These are phyloP conservation scores for Oreochromis aureus DNA, from an alignment of 2,113 vertebrate genomes.

Conservation along the genomic window DNA sequence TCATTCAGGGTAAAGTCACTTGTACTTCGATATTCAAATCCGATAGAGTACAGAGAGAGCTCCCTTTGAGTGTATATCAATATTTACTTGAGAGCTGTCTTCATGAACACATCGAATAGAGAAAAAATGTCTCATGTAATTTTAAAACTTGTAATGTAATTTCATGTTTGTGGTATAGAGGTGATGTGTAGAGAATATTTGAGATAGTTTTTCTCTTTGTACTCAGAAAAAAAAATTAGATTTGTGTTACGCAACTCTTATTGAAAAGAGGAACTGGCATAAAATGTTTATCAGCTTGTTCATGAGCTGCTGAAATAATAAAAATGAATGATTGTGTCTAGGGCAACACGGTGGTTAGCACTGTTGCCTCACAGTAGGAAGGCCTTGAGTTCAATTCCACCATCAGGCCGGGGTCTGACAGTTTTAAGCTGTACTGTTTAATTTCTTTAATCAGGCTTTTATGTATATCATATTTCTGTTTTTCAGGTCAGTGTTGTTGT, in stretches of 20 bases:
- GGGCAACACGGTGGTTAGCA: neutral
- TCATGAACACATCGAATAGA: neutral
- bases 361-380: neutral
- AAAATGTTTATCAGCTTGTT: neutral
- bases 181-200: neutral
- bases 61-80: neutral
- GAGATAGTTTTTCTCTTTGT: neutral
- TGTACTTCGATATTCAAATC: neutral
- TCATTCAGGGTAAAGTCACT: neutral
- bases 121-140: accelerated
- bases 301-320: neutral
- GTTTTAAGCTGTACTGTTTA: neutral
- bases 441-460: neutral
- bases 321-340: neutral
- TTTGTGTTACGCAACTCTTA: neutral
- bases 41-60: accelerated
- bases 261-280: neutral
- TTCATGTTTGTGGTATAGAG: neutral
- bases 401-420: accelerated
- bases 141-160: neutral
- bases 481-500: neutral
- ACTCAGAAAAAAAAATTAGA: neutral
- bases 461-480: neutral
- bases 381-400: neutral
- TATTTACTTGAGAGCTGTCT: neutral